Evolutionary conservation across 2,888 invertebrate genomes (phyloP).

Genomic region (Eupithecia abbreviata): DNA sequence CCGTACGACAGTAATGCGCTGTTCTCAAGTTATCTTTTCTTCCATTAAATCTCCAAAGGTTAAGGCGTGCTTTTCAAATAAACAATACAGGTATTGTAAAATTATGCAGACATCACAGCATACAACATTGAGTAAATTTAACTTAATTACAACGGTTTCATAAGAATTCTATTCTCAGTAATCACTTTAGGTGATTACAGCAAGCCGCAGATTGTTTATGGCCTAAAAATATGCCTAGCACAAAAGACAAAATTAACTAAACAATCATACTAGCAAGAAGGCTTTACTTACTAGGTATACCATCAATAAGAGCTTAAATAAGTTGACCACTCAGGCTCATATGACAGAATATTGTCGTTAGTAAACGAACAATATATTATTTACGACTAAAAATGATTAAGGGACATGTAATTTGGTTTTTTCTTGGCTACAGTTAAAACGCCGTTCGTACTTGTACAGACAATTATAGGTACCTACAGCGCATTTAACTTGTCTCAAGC

Average conservation of each 20-base stretch:
- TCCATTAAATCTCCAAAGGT: not conserved
- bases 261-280: not conserved
- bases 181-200: not conserved
- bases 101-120: not conserved
- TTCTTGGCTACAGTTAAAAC: not conserved
- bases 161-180: not conserved
- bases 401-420: not conserved
- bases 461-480: not conserved
- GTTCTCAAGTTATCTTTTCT: not conserved
- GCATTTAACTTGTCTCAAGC: not conserved
- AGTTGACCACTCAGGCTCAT: not conserved
- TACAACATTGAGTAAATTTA: not conserved
- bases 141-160: not conserved
- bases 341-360: not conserved
- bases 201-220: slow-evolving; percentile 1
- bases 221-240: not conserved
- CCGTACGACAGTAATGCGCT: too few species aligned
- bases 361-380: not conserved
- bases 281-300: not conserved
- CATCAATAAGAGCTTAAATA: not conserved
- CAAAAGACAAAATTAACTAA: not conserved
- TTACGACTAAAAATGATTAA: not conserved
- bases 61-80: not conserved
- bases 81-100: not conserved
- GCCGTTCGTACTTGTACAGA: not conserved